These are phyloP conservation scores for Helicoverpa zea DNA, from an alignment of 1,140 invertebrate species.

Conservation along the genomic window DNA sequence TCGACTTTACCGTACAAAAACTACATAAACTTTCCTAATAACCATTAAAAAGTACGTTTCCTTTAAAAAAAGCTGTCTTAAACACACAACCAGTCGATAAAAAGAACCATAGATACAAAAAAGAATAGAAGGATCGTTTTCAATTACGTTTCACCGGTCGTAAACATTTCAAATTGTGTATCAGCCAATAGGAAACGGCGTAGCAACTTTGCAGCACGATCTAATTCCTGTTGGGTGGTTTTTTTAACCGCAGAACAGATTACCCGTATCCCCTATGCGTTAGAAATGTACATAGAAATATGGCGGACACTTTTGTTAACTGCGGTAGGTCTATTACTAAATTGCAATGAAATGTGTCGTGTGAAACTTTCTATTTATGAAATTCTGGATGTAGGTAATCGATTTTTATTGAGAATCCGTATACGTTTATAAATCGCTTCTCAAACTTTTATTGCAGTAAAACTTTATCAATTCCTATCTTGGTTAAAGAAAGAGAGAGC, in stretches of 20 bases:
- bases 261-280: conserved; percentile 81
- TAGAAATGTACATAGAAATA: conserved; percentile 64
- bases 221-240: conserved; percentile 52
- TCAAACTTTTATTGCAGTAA: no score
- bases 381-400: no score
- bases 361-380: no score
- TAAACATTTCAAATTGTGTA: conserved; percentile 56
- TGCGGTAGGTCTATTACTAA: conserved; percentile 57
- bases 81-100: neutral
- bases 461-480: no score
- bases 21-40: neutral
- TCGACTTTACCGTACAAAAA: neutral
- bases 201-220: conserved; percentile 59
- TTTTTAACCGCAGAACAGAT: conserved; percentile 77
- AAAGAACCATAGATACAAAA: neutral
- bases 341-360: neutral
- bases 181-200: conserved; percentile 57
- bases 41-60: no score
- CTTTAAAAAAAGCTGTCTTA: neutral
- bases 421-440: no score
- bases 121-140: conserved; percentile 55
- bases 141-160: conserved; percentile 64
- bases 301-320: conserved; percentile 52
- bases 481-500: no score
- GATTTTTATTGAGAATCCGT: no score